phyloP scores from a whole-genome alignment of 2,888 invertebrate genomes.

The Nesidiocoris tenuis region DNA sequence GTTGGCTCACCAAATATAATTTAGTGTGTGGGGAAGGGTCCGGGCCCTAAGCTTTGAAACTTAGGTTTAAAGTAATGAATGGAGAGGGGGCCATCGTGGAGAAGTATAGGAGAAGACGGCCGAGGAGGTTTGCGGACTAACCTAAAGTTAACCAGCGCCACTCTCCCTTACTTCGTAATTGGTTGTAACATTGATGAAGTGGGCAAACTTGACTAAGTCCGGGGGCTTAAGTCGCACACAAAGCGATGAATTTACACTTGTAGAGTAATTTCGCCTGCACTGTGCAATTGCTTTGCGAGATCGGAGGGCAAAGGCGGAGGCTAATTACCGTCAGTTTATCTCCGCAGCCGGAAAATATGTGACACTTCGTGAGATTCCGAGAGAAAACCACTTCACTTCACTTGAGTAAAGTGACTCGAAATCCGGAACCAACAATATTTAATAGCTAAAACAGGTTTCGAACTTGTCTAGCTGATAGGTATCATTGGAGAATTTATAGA shows the following conservation, averaged over 20 bases:
- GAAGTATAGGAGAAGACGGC: constrained; percentile 14
- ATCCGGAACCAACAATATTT: no score
- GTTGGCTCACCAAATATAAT: constrained; percentile 38
- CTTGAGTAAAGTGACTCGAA: no score
- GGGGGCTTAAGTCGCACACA: background rate
- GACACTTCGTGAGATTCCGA: no score
- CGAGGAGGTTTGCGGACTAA: constrained; percentile 27
- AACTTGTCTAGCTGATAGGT: background rate
- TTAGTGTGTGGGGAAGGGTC: constrained; percentile 24
- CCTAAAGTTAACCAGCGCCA: constrained; percentile 33
- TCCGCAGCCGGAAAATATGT: background rate
- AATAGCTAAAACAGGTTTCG: no score
- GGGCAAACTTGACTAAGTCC: constrained; percentile 25
- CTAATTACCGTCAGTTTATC: background rate
- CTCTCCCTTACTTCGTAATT: constrained; percentile 20
- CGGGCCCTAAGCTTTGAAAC: constrained; percentile 33
- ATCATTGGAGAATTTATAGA: no score
- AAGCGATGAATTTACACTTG: constrained; percentile 5
- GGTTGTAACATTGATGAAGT: constrained; percentile 37
- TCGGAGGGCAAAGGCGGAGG: background rate
- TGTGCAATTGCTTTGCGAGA: background rate
- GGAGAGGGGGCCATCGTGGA: constrained; percentile 13
- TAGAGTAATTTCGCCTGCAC: background rate
- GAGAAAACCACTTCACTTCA: no score
- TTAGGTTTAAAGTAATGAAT: constrained; percentile 35